Percentiles rank a stretch among this genome's conserved stretches.
Evolutionary conservation across 2,888 invertebrate species (phyloP).

Genomic region (Phyto melanocephala): DNA sequence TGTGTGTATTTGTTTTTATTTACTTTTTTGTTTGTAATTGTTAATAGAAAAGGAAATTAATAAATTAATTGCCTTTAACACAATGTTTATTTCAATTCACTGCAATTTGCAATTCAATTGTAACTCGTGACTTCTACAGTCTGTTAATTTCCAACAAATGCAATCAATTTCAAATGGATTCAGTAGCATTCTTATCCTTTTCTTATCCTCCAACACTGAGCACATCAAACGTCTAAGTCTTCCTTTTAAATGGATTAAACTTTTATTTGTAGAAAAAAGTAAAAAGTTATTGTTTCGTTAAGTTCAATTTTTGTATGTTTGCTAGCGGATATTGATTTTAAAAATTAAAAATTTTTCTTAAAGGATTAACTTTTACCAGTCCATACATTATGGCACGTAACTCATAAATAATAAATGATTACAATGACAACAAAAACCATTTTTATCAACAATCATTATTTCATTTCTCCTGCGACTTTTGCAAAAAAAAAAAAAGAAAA

Average conservation of each 20-base stretch:
- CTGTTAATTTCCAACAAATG: not conserved
- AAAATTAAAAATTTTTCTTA: constrained; percentile 42
- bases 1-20: not conserved
- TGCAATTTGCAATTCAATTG: constrained; percentile 57
- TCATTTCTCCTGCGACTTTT: constrained; percentile 47
- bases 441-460: constrained; percentile 43
- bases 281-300: not conserved
- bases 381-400: constrained; percentile 52
- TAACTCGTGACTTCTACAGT: constrained; percentile 52
- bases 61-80: constrained; percentile 60
- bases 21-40: constrained; percentile 37
- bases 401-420: constrained; percentile 62
- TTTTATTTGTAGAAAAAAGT: not conserved
- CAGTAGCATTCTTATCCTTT: no score
- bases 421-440: constrained; percentile 23
- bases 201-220: no score
- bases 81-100: constrained; percentile 22
- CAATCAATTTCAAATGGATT: not conserved
- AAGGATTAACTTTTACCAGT: constrained; percentile 28
- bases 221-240: no score
- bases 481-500: no score
- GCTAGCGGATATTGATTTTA: constrained; percentile 17
- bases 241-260: no score
- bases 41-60: constrained; percentile 55
- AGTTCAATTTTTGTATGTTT: not conserved